phyloP scores from a whole-genome alignment of 1,140 invertebrate species.

The Saxidomus purpurata region DNA sequence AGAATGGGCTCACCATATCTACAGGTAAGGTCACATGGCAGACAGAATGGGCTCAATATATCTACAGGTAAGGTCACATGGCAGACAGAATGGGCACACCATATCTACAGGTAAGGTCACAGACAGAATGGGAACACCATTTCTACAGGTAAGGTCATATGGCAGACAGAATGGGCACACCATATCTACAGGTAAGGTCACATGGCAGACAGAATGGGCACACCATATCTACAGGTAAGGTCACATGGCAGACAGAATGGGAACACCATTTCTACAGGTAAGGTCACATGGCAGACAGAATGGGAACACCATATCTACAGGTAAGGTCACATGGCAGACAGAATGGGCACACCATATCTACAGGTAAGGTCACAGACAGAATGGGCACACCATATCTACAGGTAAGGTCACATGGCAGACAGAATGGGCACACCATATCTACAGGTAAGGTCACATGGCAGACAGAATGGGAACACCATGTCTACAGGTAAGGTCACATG shows the following conservation, averaged over 20 bases:
- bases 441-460: conserved; percentile 92
- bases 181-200: conserved; percentile 93
- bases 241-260: conserved; percentile 97
- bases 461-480: conserved; percentile 99
- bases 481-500: conserved; percentile 86
- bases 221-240: conserved; percentile 92
- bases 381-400: too few species aligned
- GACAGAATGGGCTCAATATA: conserved; percentile 99
- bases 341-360: conserved; percentile 96
- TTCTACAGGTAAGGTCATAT: conserved; percentile 90
- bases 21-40: conserved; percentile 92
- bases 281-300: conserved; percentile 98
- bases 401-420: too few species aligned
- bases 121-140: too few species aligned
- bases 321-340: background rate
- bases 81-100: conserved; percentile 99
- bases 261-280: conserved; percentile 88
- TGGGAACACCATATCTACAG: conserved; percentile 97
- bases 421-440: too few species aligned
- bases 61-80: conserved; percentile 92
- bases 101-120: conserved; percentile 89
- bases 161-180: conserved; percentile 98
- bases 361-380: conserved; percentile 39
- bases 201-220: conserved; percentile 98
- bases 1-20: too few species aligned